phyloP scores from a whole-genome alignment of 1,140 invertebrate genomes.

The Leptinotarsa lineolata region DNA sequence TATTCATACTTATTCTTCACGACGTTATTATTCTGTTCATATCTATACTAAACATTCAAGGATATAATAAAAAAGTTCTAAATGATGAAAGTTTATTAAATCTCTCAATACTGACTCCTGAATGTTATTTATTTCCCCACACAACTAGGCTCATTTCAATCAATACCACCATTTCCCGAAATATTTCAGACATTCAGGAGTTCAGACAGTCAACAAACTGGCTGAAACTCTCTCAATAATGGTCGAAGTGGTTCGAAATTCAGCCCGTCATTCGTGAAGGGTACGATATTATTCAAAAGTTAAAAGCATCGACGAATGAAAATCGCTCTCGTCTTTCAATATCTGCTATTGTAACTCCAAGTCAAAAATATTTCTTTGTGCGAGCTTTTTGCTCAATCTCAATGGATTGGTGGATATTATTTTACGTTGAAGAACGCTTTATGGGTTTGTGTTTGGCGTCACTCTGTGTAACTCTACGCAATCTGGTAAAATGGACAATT shows the following conservation, averaged over 20 bases:
- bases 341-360: neutral
- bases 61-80: too few species aligned
- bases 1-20: too few species aligned
- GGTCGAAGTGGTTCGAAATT: neutral
- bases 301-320: neutral
- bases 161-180: neutral
- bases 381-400: neutral
- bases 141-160: neutral
- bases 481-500: too few species aligned
- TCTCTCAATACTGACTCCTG: too few species aligned
- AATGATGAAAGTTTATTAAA: too few species aligned
- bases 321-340: neutral
- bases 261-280: neutral
- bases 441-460: too few species aligned
- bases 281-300: neutral
- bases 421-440: too few species aligned
- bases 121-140: too few species aligned
- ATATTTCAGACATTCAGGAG: conserved; percentile 2
- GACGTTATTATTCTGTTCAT: too few species aligned
- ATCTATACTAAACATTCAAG: too few species aligned
- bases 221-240: neutral
- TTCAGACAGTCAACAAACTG: neutral
- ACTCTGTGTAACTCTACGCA: too few species aligned
- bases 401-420: neutral
- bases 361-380: neutral